Evolutionary conservation across 2,797 vertebrate species (phyloP).

Genomic region (Chanos chanos): DNA sequence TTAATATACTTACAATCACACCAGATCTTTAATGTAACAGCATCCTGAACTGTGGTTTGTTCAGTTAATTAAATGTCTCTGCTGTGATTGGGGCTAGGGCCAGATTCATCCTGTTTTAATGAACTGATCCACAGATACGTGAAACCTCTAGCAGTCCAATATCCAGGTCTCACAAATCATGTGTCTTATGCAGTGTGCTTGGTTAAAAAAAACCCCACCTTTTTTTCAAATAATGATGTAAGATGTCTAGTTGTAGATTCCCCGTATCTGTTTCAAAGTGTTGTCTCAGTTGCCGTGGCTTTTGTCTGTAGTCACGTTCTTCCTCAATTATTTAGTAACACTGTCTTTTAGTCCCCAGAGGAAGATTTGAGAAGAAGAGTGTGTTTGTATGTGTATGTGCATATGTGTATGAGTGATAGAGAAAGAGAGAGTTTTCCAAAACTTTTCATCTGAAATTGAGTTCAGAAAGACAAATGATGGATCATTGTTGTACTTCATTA

Average conservation of each 20-base stretch:
- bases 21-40: not conserved
- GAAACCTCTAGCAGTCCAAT: conserved; percentile 27
- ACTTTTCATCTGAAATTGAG: conserved; percentile 19
- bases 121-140: conserved; percentile 28
- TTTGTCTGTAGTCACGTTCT: not conserved
- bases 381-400: not conserved
- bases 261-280: too few species aligned
- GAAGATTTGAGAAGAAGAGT: not conserved
- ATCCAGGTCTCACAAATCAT: conserved; percentile 8
- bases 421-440: too few species aligned
- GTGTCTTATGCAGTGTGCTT: not conserved
- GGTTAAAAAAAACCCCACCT: not conserved
- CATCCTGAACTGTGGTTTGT: not conserved
- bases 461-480: not conserved
- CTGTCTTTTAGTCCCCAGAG: too few species aligned
- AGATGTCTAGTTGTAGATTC: too few species aligned
- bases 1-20: too few species aligned
- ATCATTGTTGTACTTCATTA: conserved; percentile 1
- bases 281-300: too few species aligned
- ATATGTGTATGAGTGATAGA: not conserved
- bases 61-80: conserved; percentile 16
- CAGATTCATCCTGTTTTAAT: conserved; percentile 28
- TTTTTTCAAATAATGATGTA: too few species aligned
- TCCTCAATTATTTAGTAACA: not conserved
- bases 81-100: not conserved